These are phyloP conservation scores for Pseudomyrmex dendroicus DNA, from an alignment of 1,140 invertebrate genomes.

Conservation along the genomic window DNA sequence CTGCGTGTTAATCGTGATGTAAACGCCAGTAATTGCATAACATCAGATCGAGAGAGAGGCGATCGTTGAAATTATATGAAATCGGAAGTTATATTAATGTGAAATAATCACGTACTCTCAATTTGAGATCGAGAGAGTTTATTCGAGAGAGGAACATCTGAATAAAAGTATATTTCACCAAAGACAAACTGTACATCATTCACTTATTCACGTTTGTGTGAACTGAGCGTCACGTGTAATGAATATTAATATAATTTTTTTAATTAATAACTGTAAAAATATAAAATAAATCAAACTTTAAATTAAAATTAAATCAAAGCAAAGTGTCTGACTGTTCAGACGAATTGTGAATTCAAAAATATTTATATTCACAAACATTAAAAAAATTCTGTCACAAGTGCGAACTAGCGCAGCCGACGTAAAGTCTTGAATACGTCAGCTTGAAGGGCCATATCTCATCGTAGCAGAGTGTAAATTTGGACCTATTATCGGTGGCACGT, in stretches of 20 bases:
- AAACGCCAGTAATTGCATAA: slow-evolving; percentile 46
- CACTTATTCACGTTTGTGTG: background rate
- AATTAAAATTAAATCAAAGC: background rate
- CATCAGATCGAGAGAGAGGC: slow-evolving; percentile 18
- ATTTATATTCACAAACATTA: too few species aligned
- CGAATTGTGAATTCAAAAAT: too few species aligned
- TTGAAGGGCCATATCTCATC: slow-evolving; percentile 57
- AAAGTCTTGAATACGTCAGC: slow-evolving; percentile 43
- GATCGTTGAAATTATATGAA: slow-evolving; percentile 27
- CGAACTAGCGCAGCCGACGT: background rate
- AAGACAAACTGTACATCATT: background rate
- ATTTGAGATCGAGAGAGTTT: slow-evolving; percentile 5
- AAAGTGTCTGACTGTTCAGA: too few species aligned
- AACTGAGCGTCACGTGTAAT: too few species aligned
- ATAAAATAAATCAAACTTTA: background rate
- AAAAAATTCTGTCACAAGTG: too few species aligned
- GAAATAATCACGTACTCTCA: background rate
- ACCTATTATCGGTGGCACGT: slow-evolving; percentile 56
- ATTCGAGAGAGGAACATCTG: background rate
- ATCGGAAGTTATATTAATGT: slow-evolving; percentile 9
- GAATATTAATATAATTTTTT: too few species aligned
- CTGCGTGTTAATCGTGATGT: slow-evolving; percentile 45
- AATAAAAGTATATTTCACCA: background rate
- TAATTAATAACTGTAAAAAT: too few species aligned
- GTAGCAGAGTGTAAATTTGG: slow-evolving; percentile 49